Base-by-base conservation (phyloP, 92 coral and sea anemone genomes). In the Porites cylindrica region DNA sequence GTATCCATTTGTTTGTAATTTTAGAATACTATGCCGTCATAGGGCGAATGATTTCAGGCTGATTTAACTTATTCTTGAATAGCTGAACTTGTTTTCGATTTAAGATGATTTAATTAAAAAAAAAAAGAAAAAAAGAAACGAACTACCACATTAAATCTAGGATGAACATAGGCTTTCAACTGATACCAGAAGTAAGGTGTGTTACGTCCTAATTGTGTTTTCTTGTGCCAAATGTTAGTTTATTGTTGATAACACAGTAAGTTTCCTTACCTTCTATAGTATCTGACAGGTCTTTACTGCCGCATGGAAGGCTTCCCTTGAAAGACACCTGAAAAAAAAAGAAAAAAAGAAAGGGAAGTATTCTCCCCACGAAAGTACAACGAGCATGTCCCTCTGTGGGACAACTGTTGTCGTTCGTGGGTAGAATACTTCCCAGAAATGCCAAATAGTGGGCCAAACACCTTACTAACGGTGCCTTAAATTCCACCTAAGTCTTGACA, bases 361-460 rank as follows among this genome's bases (percentile, higher is more conserved):
- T 63, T 63, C 67, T 63, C 16, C 67, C 67, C 67, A 9, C 67
- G 11, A 63, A 63, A 63, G 16, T 6, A 63, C 67, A 63, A 63
- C 67, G 67, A 63, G 16, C 67, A 63, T 63, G 67, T 63, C 67
- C 67, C 4, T 63, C 16, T 63, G 67, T 63, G 67, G 67, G 67
- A 63, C 67, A 63, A 63, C 67, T 8, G 67, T 63, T 63, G 67
- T 63, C 67, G 9, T 8, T 63, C 67, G 67, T 63, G 67, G 20
- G 16, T 16, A 10, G 67, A 63, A 63, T 63, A 63, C 67, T 63
- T 63, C 67, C 67, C 67, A 7, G 67, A 63, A 63, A 63, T 63
- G 67, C 67, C 67, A 63, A 63, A 63, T 63, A 63, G 67, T 63
- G 67, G 67, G 67, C 67, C 67, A 63, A 63, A 63, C 32, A 63